Base-by-base conservation (phyloP, 2,888 invertebrate species). In the Drosophila longiperda region DNA sequence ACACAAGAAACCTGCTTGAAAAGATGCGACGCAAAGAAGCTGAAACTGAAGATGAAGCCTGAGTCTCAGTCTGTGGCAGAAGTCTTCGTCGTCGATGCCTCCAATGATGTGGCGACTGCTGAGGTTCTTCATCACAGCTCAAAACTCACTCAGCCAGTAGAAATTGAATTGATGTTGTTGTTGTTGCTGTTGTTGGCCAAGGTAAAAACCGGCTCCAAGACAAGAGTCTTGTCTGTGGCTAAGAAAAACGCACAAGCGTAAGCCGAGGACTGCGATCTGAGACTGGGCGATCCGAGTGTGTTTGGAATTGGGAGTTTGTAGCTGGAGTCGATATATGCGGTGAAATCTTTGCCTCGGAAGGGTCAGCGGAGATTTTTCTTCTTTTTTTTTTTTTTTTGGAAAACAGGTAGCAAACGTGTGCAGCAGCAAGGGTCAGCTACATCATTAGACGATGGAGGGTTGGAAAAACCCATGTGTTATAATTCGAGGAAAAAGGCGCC, bases 81-180 rank as follows among this genome's bases (percentile, higher is more conserved):
- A 87, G 70, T 62, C 73, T 50, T 66, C 66, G 61, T 66, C 66
- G 54, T 78, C 78, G 82, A 79, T 79, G 78, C 79, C 79, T 63
- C 55, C 72, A 63, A 79, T 78, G 72, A 65, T 67, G 71, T 55
- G 49, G 67, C 36, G 23, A 3, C 67, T 69, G 78, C 64, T 54
- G 74, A 80, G 83, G 69, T 87, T 87, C 88, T 85, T 85, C 83
- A 76, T 62, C 81, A 67, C 60, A 55, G 69, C 66, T 55, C 55
- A 78, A 85, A 88, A 86, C 87, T 88, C 81, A 86, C 82, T 88
- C 75, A 78, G 82, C 82, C 84, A 80, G 85, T 86, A 85, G 89
- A 85, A 85, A 88, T 88, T 85, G 89, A 85, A 85, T 85, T 86
- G 79, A 74, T 88, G 86, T 83, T 82, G 82, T 49, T 69, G 60